Evolutionary conservation across 2,888 invertebrate genomes (phyloP), one percentile per base, ranked within the genome.

Genomic region (Hydrotaea diabolus): DNA sequence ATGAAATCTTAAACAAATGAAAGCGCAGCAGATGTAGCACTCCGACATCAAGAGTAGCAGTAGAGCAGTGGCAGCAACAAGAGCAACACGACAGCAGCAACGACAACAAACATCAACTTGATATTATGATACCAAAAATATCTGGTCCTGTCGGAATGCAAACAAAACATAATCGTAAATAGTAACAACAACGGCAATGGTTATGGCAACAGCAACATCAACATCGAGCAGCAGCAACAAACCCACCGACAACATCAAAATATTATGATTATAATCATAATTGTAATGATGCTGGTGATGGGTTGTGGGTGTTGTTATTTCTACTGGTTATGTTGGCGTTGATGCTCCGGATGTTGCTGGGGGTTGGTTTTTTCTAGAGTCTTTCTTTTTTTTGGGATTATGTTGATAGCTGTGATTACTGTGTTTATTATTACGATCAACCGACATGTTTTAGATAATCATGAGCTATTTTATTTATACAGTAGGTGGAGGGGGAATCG

Each of bases 101-200:
- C n/a, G n/a, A 59, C 13, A 15, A 13, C n/a, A 49, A 31, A n/a
- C 36, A 31, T 62, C 31, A 31, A 62, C 62, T 36, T 36, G 5
- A 23, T 31, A 62, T 62, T 62, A 36, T 62, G 62, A n/a, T 15
- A 62, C 13, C 19, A 36, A 62, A 62, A 36, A 62, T 62, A 17
- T 62, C 31, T 31, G 31, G 31, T 31, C 31, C 7, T 31, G 23
- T 31, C 31, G 31, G n/a, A 36, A 36, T 31, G 13, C 23, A 26
- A 13, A 59, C 59, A 26, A 59, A 59, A 59, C 59, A 59, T 23
- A 23, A 23, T 23, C 59, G 26, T 59, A 59, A 59, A 59, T 23
- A 15, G 59, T 23, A 57, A 21, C 19, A n/a, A n/a, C 49, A n/a
- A 49, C 49, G n/a, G 49, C 49, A 49, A 49, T n/a, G 31, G 31